Base-by-base conservation (phyloP, 2,797 vertebrate genomes). In the Danio aesculapii region DNA sequence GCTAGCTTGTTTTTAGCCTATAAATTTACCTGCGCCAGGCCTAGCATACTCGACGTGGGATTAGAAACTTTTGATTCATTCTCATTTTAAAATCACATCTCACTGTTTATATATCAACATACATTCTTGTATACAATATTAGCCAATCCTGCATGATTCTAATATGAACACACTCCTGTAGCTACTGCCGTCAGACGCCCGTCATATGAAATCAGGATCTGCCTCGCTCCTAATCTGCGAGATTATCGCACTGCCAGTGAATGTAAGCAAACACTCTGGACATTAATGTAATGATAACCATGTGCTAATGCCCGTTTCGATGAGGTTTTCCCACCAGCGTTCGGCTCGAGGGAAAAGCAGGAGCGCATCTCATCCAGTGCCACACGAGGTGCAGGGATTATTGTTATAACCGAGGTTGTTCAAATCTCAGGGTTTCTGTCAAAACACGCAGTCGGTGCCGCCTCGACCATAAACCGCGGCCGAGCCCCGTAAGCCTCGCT, bases 331-430 rank as follows among this genome's bases (percentile, higher is more conserved):
- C 84, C 86, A 83, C 79, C 88, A 52, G 61, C 66, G 85, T 90
- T 87, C 88, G 86, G 46, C 55, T 86, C 17, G 17, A 81, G 84
- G 74, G 81, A 81, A 81, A 70, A 68, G 78, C 50, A 90, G 87
- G 85, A 72, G 61, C 9, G 44, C 8, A 82, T 92, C 88, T 91
- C 90, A 88, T 87, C 77, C 81, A 67, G 75, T 72, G 78, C 87
- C 84, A 77, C 83, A 88, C 80, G 72, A 50, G 78, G 86, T 81
- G 77, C 80, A 19, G 77, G 52, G 76, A 46, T 1, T 93, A 90
- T 95, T 94, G 88, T 86, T 92, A 58, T 94, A 92, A 92, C 92
- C 88, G 14, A 71, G 92, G 91, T 92, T 87, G 88, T 90, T 91
- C 70, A 91, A 93, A 92, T 91, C 83, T 69, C 58, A 53, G 64